A percentile compares a stretch with the other conserved stretches of the same genome.
Conservation (phyloP, 1,140 invertebrate genomes). For the Drosophila pallidifrons region DNA sequence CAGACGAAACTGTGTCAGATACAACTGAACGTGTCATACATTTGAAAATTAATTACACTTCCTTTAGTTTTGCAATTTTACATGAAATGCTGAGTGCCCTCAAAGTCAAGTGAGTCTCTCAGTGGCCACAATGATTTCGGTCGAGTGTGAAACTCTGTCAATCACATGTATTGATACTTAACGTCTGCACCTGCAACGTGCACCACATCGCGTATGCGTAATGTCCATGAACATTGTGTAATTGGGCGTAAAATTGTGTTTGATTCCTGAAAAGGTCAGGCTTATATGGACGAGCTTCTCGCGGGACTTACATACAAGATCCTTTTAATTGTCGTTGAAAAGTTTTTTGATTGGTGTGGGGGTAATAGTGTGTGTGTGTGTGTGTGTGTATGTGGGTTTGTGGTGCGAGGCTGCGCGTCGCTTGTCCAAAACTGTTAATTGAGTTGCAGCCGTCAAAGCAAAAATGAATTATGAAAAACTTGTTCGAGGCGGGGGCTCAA, state of each 20-base stretch:
- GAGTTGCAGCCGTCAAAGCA: constrained; percentile 49
- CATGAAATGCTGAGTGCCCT: background rate
- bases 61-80: background rate
- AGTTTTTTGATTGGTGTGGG: constrained; percentile 14
- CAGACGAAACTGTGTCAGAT: background rate
- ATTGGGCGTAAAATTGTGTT: constrained; percentile 71
- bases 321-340: constrained; percentile 56
- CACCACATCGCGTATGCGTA: constrained; percentile 50
- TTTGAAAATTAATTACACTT: constrained; percentile 1
- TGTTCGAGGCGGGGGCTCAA: constrained; percentile 45
- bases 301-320: background rate
- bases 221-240: constrained; percentile 47
- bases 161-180: background rate
- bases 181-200: constrained; percentile 27
- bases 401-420: background rate
- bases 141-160: constrained; percentile 17
- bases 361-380: background rate
- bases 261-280: constrained; percentile 62
- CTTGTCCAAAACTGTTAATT: constrained; percentile 62
- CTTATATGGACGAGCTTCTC: constrained; percentile 29
- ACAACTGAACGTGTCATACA: background rate
- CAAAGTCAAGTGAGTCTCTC: background rate
- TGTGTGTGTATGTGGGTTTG: background rate
- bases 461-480: constrained; percentile 64
- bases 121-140: background rate